Conservation (phyloP, 2,113 vertebrate genomes). For the Cryptotis parvus region DNA sequence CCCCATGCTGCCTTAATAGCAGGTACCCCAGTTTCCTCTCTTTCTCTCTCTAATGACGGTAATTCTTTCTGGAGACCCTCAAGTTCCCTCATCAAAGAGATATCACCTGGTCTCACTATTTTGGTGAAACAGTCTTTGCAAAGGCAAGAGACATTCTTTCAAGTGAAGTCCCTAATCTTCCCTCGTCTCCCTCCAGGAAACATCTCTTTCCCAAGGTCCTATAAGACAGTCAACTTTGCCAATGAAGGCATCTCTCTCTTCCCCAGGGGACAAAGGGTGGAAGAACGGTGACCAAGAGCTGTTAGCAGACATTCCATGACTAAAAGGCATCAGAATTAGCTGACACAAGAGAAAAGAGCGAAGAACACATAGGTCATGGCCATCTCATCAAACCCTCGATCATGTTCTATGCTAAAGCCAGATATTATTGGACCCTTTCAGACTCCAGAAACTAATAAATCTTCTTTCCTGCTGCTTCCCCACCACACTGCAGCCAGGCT, state of each 20-base stretch:
- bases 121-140: background rate
- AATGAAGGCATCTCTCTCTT: background rate
- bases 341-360: no score
- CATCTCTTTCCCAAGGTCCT: background rate
- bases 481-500: background rate
- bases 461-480: background rate
- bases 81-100: background rate
- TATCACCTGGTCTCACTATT: background rate
- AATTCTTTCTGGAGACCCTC: background rate
- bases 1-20: no score
- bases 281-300: background rate
- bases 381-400: background rate
- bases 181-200: background rate
- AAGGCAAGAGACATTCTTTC: background rate
- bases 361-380: background rate
- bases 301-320: background rate
- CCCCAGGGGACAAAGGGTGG: background rate
- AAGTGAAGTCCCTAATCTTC: background rate
- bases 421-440: background rate
- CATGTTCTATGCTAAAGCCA: background rate
- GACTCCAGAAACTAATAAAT: background rate
- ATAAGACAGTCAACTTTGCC: fast-evolving
- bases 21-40: no score
- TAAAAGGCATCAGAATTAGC: background rate
- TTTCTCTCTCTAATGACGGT: no score